Percentiles rank a stretch among this genome's conserved stretches.
phyloP scores from a whole-genome alignment of 2,888 invertebrate genomes.

The Hydriomena furcata region DNA sequence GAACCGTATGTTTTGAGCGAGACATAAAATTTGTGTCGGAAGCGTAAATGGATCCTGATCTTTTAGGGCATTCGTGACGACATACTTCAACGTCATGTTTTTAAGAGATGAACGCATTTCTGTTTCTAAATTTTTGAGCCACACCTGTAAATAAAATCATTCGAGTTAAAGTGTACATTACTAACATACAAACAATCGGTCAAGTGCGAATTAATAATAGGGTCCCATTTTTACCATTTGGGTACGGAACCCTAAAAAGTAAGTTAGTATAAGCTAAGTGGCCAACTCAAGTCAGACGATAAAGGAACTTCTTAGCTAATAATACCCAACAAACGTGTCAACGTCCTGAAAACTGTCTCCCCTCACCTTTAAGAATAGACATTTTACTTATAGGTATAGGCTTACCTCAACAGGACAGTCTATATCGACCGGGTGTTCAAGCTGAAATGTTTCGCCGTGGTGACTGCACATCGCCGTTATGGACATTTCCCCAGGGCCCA shows the following conservation, averaged over 20 bases:
- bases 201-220: no score
- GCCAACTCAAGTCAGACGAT: neutral
- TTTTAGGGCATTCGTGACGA: conserved; percentile 72
- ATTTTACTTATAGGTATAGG: neutral
- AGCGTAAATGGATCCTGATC: conserved; percentile 79
- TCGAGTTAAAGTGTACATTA: neutral
- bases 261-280: no score
- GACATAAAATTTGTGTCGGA: conserved; percentile 91
- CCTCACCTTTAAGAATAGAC: conserved; percentile 19
- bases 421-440: conserved; percentile 87
- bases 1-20: conserved; percentile 93
- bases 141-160: conserved; percentile 70
- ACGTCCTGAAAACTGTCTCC: conserved; percentile 10
- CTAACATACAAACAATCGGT: no score
- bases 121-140: conserved; percentile 91
- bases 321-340: conserved; percentile 15
- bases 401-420: conserved; percentile 90
- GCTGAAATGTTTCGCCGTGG: conserved; percentile 88
- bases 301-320: conserved; percentile 8
- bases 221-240: no score
- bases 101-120: conserved; percentile 90
- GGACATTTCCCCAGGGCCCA: conserved; percentile 79
- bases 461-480: conserved; percentile 89
- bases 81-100: conserved; percentile 84
- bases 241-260: no score